Percentiles rank a stretch among this genome's conserved stretches.
Conservation (phyloP, 2,797 vertebrate genomes). For the Delichon dasypus region DNA sequence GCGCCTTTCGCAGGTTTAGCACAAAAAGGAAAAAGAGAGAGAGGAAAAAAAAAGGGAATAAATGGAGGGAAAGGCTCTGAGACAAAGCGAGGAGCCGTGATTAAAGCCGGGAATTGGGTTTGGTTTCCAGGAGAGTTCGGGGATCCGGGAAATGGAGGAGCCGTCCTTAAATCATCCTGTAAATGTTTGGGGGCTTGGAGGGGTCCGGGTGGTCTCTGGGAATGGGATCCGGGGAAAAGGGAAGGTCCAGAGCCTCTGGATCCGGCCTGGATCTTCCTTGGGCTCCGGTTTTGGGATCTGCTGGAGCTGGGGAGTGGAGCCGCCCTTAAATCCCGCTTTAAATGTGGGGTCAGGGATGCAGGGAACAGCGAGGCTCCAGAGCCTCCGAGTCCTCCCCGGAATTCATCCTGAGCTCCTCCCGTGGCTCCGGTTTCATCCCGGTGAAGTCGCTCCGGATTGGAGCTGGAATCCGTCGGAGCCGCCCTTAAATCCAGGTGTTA, state of each 20-base stretch:
- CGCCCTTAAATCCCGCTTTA: neutral
- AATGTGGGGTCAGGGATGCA: neutral
- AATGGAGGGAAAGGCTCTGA: neutral
- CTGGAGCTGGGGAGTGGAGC: neutral
- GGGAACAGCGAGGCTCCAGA: neutral
- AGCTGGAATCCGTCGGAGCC: neutral
- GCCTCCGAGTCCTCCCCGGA: fast-evolving
- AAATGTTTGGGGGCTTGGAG: neutral
- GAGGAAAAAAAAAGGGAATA: neutral
- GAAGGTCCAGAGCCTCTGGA: fast-evolving
- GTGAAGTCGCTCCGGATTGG: neutral
- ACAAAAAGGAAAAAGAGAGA: neutral
- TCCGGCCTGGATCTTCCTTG: fast-evolving
- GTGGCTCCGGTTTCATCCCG: fast-evolving
- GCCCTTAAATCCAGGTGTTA: neutral
- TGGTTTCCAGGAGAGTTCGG: neutral
- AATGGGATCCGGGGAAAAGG: neutral
- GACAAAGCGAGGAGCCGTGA: neutral
- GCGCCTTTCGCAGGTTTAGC: neutral
- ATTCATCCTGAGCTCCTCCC: neutral
- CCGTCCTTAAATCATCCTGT: neutral
- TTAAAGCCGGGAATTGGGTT: neutral
- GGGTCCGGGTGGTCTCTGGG: neutral
- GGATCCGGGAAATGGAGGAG: neutral
- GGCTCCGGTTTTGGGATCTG: fast-evolving